Evolutionary conservation across 2,888 invertebrate genomes (phyloP).

Genomic region (Auanema sp.): DNA sequence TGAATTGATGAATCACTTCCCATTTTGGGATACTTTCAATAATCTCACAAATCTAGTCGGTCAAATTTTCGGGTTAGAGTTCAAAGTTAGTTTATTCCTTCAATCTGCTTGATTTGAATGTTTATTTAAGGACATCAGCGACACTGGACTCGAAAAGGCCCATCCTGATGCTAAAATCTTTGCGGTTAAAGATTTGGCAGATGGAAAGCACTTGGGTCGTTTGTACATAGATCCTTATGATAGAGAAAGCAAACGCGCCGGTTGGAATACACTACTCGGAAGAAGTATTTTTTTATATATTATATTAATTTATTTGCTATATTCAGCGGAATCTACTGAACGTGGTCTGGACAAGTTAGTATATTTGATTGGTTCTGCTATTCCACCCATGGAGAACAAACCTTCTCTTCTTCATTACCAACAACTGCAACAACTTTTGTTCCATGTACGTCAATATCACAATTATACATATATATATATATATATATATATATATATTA

Average conservation of each 20-base stretch:
- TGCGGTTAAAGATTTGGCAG: constrained; percentile 49
- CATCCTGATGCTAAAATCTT: constrained; percentile 57
- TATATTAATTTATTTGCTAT: neutral
- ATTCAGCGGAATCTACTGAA: constrained; percentile 48
- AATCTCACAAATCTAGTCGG: constrained; percentile 46
- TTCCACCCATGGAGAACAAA: constrained; percentile 38
- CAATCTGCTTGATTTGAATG: neutral
- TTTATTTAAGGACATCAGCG: constrained; percentile 47
- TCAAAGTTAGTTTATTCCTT: constrained; percentile 30
- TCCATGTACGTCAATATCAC: constrained; percentile 37
- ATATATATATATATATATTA: neutral
- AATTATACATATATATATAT: neutral
- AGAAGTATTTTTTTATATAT: constrained; percentile 37
- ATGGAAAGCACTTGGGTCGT: constrained; percentile 44
- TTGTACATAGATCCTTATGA: constrained; percentile 62
- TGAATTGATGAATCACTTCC: constrained; percentile 62
- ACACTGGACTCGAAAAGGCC: constrained; percentile 48
- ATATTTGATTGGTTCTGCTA: constrained; percentile 56
- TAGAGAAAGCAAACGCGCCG: constrained; percentile 51
- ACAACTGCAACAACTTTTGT: constrained; percentile 54
- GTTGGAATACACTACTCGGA: constrained; percentile 56
- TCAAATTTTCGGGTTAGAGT: constrained; percentile 54
- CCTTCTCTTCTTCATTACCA: constrained; percentile 56
- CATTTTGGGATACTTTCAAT: constrained; percentile 62
- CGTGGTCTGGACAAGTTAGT: constrained; percentile 60